Evolutionary conservation across 2,113 vertebrate species (phyloP), one percentile per base, ranked within the genome.

Genomic region (Probosciger aterrimus): DNA sequence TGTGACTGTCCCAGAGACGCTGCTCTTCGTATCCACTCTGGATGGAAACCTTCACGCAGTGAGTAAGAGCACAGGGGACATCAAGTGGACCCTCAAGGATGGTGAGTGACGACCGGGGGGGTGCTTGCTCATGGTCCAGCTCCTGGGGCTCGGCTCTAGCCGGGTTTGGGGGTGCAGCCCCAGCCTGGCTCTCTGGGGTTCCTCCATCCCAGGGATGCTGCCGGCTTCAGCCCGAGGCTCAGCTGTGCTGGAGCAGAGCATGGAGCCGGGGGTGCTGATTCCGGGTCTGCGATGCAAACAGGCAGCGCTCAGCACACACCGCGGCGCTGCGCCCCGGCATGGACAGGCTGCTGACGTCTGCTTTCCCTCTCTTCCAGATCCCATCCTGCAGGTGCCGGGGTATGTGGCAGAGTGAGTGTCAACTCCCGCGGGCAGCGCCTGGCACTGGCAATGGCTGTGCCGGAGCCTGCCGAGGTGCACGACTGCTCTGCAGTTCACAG

Each of bases 61-160:
- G 86, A 99, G 98, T 96, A 99, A 99, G 97, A 98, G 98, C 94
- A 99, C 99, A 0, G 99, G 99, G 17, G 98, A 98, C 91, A 96
- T 99, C 96, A 98, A 98, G 92, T 99, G 99, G 99, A 99, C 99
- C 3, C 97, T 99, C 44, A 98, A 98, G 97, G 99, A 99, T 55
- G 99, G 99, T 99, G 95, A 97, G 97, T 52, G 23, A 31, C 2
- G 11, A 4, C 62, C 3, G 2, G 5, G 22, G 57, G 52, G 24
- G 9, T 25, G 62, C 63, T 82, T 3, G 1, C 43, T 49, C 7
- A 5, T 31, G 53, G 59, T 47, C 37, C 15, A 25, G 53, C 52
- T 74, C 50, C 50, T 43, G 5, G 52, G 71, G 64, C 18, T 35
- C 18, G 9, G 44, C 9, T 6, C n/a, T 12, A 10, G 12, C 30